Base-by-base conservation (phyloP, 1,140 invertebrate species). In the Drosophila parabipectinata region DNA sequence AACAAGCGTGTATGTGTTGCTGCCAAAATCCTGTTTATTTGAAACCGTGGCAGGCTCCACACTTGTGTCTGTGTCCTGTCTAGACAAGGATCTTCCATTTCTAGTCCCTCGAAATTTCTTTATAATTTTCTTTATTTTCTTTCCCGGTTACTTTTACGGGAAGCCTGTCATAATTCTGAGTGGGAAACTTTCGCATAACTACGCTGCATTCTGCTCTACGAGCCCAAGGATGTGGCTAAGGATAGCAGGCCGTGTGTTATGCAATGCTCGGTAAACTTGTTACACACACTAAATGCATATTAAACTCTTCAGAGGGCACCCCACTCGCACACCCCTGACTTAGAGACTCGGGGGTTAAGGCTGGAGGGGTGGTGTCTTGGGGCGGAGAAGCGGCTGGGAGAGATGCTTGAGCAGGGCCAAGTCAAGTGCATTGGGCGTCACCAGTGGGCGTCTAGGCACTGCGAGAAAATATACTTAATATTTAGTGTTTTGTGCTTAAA, bases 221-320 rank as follows among this genome's bases (percentile, higher is more conserved):
- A 10, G 28, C 48, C 48, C 47, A 24, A 44, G 39, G 45, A 59
- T 48, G 54, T 21, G 18, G 34, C 12, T 63, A 12, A 47, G 44
- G 18, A 47, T 47, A 18, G 15, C 18, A 10, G 44, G 44, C 15
- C 18, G 58, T 63, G 63, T 37, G 55, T 87, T 81, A 82, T 82
- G 78, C 61, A 84, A 84, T 45, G 44, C 64, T 79, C 62, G 66
- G 67, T 74, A 84, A 77, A 84, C 81, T 85, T 87, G 74, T 81
- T 78, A 87, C 77, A 81, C 68, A 75, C 83, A 88, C 82, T 87
- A 87, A 87, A 87, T 88, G 82, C 82, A 87, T 87, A 87, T 87
- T 87, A 87, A 87, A 88, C 82, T 88, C 83, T 87, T 87, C 59
- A 88, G 61, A 57, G 59, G 9, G 44, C n/a, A 51, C 61, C 32